Base-by-base conservation (phyloP, 2,113 vertebrate species). In the Triplophysa tibetana region DNA sequence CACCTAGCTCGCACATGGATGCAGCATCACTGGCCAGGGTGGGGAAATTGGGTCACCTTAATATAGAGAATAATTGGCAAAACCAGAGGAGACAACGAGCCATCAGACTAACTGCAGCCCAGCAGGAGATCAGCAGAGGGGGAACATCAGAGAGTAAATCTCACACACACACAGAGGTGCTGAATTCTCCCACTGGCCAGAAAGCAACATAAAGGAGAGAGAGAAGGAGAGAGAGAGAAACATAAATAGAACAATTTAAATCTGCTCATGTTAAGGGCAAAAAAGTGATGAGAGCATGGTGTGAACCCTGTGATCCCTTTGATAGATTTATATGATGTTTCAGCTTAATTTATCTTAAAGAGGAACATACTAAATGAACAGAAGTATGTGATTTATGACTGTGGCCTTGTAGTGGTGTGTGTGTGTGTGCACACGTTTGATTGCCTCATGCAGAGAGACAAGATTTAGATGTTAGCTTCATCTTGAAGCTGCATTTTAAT, bases 1-100 rank as follows among this genome's bases (percentile, higher is more conserved):
- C 24, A 62, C 43, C 61, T 76, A 38, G 33, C 43, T 45, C 43
- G 64, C 61, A 76, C 41, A 76, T 76, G 74, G 17, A 21, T 76
- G 61, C 16, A 33, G 62, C 60, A 76, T 64, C 43, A 76, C 41
- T 76, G 75, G 29, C 75, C 75, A 79, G 79, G 74, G 70, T 61
- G 56, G 74, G 72, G 73, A 81, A 85, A 83, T 83, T 69, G 85
- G 81, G 72, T 86, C 79, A 83, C 76, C 66, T 79, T 65, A 43
- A 77, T 66, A 38, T 68, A 81, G 72, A 84, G 83, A 83, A 78
- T 82, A 83, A 83, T 77, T 85, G 72, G 81, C 80, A 76, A 60
- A 68, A 82, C 72, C 73, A 60, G 75, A 82, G 70, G 70, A 83
- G 81, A 85, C 67, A 79, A 82, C 77, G 68, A 70, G 76, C 75